These are phyloP conservation scores for Elymnias hypermnestra DNA, from an alignment of 1,140 invertebrate genomes.

Conservation along the genomic window DNA sequence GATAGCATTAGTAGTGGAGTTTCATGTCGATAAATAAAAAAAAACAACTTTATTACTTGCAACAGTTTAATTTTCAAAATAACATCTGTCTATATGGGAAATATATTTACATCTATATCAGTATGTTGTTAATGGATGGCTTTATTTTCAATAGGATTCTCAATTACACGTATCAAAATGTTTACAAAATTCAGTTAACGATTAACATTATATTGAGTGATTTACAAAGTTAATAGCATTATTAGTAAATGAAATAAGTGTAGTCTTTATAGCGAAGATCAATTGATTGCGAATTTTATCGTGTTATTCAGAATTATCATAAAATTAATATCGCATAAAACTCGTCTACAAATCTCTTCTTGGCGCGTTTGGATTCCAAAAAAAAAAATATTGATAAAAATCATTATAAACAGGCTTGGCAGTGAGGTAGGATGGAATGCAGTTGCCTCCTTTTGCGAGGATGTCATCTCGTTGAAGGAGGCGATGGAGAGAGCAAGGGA, in stretches of 20 bases:
- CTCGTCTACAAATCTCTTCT: too few species aligned
- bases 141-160: not conserved
- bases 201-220: not conserved
- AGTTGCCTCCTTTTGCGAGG: too few species aligned
- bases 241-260: not conserved
- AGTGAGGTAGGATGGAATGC: too few species aligned
- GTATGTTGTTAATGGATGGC: not conserved
- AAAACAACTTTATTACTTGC: not conserved
- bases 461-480: too few species aligned
- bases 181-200: not conserved
- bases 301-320: too few species aligned
- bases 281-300: too few species aligned
- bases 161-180: not conserved
- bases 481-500: too few species aligned
- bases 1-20: too few species aligned
- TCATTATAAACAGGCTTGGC: too few species aligned
- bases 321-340: too few species aligned
- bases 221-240: not conserved
- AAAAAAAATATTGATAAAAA: too few species aligned
- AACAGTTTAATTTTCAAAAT: conserved; percentile 3
- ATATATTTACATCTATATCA: not conserved
- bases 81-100: not conserved
- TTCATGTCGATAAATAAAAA: not conserved
- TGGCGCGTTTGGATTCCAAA: too few species aligned
- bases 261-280: not conserved